Evolutionary conservation across 2,113 vertebrate genomes (phyloP), one percentile per base, ranked within the genome.

Genomic region (Pogona vitticeps): DNA sequence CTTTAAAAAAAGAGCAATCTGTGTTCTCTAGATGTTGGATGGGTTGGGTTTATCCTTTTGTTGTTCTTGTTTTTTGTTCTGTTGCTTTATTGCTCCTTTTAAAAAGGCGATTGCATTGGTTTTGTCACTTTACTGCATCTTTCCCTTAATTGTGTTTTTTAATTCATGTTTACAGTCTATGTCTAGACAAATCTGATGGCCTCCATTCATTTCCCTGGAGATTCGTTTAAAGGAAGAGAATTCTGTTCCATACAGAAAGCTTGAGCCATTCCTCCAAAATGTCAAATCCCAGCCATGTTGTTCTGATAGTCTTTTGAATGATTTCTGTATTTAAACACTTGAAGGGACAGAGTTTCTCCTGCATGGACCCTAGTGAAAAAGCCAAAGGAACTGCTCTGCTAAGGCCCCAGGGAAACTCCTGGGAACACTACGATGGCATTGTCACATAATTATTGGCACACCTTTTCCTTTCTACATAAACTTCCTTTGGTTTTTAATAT

Each of bases 61-160:
- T 52, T 52, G 46, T 10, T 52, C 5, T 52, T 52, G 46, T 52
- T 52, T 6, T 10, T 52, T 52, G 46, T 52, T 52, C 46, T 52
- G 46, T 52, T 52, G 46, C 10, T 90, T 92, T 93, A 93, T 94
- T 83, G 1, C 84, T 38, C 86, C 71, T 87, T 92, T 91, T 86
- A 38, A 88, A 94, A 92, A 89, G 52, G 84, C 78, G 81, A 91
- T 94, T 92, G 89, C 76, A 86, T 82, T 91, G 89, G 68, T 91
- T 91, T 91, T 56, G 0, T 46, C 85, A 76, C 83, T 87, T 94
- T 90, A 59, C 88, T 84, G 23, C 86, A 42, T 42, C 86, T 90
- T 91, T 89, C 83, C 76, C 58, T 87, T 93, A 92, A 93, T 94
- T 92, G 91, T 87, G 28, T 82, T 91, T 90, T 63, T 84, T 0